phyloP scores from a whole-genome alignment of 2,113 vertebrate species.

The Caranx melampygus region DNA sequence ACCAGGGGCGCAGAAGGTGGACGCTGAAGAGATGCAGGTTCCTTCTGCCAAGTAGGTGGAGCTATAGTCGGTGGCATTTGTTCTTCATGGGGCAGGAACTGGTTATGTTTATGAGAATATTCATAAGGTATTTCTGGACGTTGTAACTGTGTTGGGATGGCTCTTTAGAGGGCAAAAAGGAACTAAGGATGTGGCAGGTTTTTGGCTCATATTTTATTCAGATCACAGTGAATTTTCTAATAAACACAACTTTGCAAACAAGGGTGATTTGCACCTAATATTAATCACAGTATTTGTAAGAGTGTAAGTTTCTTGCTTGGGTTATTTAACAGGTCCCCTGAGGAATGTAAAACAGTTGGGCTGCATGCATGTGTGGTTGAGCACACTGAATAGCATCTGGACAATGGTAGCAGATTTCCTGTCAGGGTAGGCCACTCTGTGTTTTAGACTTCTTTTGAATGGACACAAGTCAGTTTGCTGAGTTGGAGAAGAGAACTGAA shows the following conservation, averaged over 20 bases:
- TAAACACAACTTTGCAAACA: neutral
- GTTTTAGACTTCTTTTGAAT: constrained; percentile 11
- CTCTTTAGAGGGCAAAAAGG: neutral
- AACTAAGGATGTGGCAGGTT: neutral
- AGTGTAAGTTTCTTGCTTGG: neutral
- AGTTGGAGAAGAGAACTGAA: constrained; percentile 18
- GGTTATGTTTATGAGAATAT: neutral
- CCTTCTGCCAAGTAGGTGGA: constrained; percentile 35
- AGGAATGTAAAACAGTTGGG: constrained; percentile 13
- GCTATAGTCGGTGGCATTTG: neutral
- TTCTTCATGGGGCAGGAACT: neutral
- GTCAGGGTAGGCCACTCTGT: constrained; percentile 7
- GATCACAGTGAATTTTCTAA: neutral
- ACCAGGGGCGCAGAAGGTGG: constrained; percentile 15
- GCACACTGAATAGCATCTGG: constrained; percentile 7
- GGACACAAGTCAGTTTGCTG: neutral
- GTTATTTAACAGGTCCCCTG: constrained; percentile 14
- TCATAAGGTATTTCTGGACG: neutral
- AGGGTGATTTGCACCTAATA: neutral
- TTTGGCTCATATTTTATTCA: neutral
- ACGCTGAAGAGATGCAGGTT: constrained; percentile 18
- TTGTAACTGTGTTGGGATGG: neutral
- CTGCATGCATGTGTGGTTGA: constrained; percentile 21
- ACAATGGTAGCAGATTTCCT: constrained; percentile 15
- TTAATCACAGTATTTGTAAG: neutral